These are phyloP conservation scores for Dipodomys merriami DNA, from an alignment of 2,113 vertebrate genomes.

Conservation along the genomic window DNA sequence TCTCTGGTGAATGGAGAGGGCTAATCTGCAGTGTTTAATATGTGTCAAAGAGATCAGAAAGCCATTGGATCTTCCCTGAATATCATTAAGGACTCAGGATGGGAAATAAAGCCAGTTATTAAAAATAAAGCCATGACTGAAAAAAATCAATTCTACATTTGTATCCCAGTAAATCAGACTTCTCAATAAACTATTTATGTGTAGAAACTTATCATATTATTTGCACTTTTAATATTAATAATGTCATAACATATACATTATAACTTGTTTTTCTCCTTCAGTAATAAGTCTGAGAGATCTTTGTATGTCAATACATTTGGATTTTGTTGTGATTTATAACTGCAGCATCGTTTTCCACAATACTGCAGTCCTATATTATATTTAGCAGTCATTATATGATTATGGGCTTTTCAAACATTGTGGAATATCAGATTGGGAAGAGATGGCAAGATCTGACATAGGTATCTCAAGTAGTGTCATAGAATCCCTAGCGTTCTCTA, in stretches of 20 bases:
- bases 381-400: background rate
- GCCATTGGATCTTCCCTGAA: background rate
- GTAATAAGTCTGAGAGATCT: constrained; percentile 39
- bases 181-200: constrained; percentile 40
- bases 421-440: background rate
- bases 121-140: background rate
- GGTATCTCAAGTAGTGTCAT: background rate
- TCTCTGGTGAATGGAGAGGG: background rate
- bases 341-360: background rate
- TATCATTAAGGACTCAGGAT: background rate
- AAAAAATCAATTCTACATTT: constrained; percentile 10
- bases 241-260: constrained; percentile 9
- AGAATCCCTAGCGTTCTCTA: background rate
- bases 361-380: background rate
- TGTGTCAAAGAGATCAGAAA: background rate
- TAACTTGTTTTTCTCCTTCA: constrained; percentile 11
- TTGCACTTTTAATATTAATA: constrained; percentile 48
- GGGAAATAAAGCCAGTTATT: background rate
- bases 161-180: constrained; percentile 30
- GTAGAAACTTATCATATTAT: background rate
- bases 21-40: background rate
- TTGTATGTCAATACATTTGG: background rate
- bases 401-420: background rate
- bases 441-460: background rate
- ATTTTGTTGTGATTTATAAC: constrained; percentile 52